Conservation (phyloP, 2,797 vertebrate species). For the Cuniculus paca region DNA sequence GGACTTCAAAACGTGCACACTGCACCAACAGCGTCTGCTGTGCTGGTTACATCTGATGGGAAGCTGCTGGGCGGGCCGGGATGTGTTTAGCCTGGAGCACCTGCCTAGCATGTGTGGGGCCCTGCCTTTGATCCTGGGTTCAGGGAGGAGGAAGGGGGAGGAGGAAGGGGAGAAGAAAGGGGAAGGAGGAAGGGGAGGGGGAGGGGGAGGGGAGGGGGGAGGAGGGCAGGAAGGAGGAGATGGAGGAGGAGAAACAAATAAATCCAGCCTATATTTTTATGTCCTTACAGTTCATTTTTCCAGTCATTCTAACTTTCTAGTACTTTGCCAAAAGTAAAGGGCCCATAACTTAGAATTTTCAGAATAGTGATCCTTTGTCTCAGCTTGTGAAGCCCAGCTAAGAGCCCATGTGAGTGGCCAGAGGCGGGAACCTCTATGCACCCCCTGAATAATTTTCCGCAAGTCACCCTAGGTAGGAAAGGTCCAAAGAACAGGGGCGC, state of each 20-base stretch:
- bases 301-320: background rate
- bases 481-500: background rate
- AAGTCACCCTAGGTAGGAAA: background rate
- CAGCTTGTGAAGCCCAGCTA: background rate
- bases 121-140: background rate
- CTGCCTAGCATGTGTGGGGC: background rate
- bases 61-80: background rate
- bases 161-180: background rate
- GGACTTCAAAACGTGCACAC: background rate
- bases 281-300: background rate
- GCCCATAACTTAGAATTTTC: background rate
- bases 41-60: background rate
- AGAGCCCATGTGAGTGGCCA: background rate
- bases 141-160: no score
- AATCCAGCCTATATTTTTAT: background rate
- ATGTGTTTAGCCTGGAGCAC: background rate
- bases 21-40: background rate
- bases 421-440: background rate
- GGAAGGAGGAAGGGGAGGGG: fast-evolving
- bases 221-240: no score
- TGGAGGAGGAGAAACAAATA: background rate
- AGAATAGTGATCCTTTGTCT: background rate
- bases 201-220: background rate
- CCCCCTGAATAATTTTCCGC: background rate
- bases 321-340: background rate